phyloP scores from a whole-genome alignment of 2,113 vertebrate species.

The Takifugu flavidus region DNA sequence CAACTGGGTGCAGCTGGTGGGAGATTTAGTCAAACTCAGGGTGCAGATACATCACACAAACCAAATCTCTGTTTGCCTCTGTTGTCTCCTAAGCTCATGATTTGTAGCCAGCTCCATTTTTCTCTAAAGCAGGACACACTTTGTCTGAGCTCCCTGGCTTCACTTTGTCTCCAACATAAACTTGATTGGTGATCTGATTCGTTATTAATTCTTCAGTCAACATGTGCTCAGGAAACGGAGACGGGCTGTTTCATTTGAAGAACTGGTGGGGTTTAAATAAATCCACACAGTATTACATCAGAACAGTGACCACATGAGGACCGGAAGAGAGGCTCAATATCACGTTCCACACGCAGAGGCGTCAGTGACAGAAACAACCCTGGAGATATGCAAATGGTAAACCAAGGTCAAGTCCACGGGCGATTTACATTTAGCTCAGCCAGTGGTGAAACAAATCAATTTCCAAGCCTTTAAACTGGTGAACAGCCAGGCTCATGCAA shows the following conservation, averaged over 20 bases:
- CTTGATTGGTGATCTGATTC: constrained; percentile 16
- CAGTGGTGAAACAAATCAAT: constrained; percentile 55
- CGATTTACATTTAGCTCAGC: constrained; percentile 48
- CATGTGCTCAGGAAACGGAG: neutral
- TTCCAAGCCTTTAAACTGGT: constrained; percentile 24
- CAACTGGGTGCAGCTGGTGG: constrained; percentile 8
- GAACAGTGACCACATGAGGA: neutral
- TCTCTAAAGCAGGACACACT: constrained; percentile 27
- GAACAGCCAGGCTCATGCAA: constrained; percentile 8
- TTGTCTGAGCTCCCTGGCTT: constrained; percentile 25
- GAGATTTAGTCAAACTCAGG: constrained; percentile 11
- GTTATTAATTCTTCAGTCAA: constrained; percentile 19
- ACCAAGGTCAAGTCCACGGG: constrained; percentile 48
- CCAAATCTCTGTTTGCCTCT: constrained; percentile 15
- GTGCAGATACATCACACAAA: constrained; percentile 33
- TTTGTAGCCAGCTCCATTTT: constrained; percentile 36
- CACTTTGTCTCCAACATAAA: constrained; percentile 28
- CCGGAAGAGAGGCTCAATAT: neutral
- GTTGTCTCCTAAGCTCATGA: constrained; percentile 32
- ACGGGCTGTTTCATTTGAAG: constrained; percentile 1
- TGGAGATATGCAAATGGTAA: constrained; percentile 49
- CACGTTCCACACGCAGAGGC: constrained; percentile 28
- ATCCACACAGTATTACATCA: neutral
- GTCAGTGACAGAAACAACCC: constrained; percentile 12
- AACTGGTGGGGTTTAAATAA: neutral